These are phyloP conservation scores for Caretta caretta DNA, from an alignment of 2,113 vertebrate genomes.

Conservation along the genomic window DNA sequence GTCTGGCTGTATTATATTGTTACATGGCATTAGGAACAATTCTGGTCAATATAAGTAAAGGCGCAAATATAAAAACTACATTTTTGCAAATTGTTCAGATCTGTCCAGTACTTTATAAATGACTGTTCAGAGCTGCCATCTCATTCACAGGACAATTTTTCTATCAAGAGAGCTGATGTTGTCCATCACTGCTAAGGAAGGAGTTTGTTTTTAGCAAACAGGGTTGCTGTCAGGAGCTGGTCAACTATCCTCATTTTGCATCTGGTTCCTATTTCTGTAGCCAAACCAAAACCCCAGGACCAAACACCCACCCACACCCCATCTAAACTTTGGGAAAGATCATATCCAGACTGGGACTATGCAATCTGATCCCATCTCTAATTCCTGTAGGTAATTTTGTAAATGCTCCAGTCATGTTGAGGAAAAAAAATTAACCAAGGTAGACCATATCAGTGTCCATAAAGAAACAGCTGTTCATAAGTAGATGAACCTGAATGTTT, in stretches of 20 bases:
- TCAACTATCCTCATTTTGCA: background rate
- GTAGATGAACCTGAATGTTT: background rate
- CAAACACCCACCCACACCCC: background rate
- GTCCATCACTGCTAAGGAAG: background rate
- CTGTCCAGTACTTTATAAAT: background rate
- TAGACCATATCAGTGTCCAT: background rate
- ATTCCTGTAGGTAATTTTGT: background rate
- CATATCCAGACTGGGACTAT: background rate
- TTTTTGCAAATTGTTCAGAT: constrained; percentile 23
- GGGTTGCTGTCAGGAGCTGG: background rate
- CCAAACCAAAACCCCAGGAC: background rate
- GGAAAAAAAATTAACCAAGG: background rate
- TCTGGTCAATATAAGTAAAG: constrained; percentile 30
- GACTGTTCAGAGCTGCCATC: background rate
- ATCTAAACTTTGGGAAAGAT: background rate
- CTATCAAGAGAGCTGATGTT: background rate
- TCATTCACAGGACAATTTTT: background rate
- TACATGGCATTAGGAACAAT: background rate
- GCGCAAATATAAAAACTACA: constrained; percentile 27
- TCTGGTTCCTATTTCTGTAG: background rate
- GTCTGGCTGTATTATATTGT: background rate
- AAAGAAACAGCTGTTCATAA: background rate
- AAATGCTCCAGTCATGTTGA: background rate
- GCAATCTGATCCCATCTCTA: background rate
- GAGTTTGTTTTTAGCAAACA: background rate